Evolutionary conservation across 2,888 invertebrate genomes (phyloP), one percentile per base, ranked within the genome.

Genomic region (Polymixis lichenea): DNA sequence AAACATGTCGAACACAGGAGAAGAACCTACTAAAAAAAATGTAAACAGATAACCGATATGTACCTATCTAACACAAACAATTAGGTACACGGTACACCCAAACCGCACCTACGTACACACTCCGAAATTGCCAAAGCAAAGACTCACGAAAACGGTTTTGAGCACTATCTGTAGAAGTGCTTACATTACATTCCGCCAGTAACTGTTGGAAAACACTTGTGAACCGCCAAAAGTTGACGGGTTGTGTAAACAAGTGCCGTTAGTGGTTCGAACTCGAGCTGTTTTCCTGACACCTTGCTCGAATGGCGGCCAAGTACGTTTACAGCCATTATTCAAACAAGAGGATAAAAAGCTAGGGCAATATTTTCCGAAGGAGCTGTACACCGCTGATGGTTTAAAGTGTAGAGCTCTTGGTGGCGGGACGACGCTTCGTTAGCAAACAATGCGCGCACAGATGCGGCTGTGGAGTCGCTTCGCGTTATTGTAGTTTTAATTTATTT

Each of bases 321-420:
- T 95, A 95, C 95, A 94, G 93, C 94, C 95, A 96, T 96, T 95
- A 96, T 96, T 96, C 96, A 96, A 96, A 96, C 96, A 95, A 95
- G 95, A 94, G 94, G 95, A 95, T 96, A 96, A 96, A 96, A 96
- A 96, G 95, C 95, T 93, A 90, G 92, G 95, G 95, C 95, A 95
- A 96, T 96, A 96, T 96, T 96, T 96, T 96, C 93, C 91, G 92
- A 95, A 95, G 95, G 94, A 95, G 91, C 94, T 91, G 95, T 94
- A 93, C 94, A 93, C 93, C 92, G 94, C 91, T 94, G 95, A 95
- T 95, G 96, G 95, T 95, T 96, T 95, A 95, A 95, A 96, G 96
- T 95, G 96, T 95, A 94, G 95, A 95, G 95, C 95, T 93, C 95
- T 95, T 91, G 92, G 92, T 88, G 90, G 89, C 92, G 93, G 91